These are phyloP conservation scores for Anabacerthia variegaticeps DNA, from an alignment of 2,797 vertebrate genomes.

Conservation along the genomic window DNA sequence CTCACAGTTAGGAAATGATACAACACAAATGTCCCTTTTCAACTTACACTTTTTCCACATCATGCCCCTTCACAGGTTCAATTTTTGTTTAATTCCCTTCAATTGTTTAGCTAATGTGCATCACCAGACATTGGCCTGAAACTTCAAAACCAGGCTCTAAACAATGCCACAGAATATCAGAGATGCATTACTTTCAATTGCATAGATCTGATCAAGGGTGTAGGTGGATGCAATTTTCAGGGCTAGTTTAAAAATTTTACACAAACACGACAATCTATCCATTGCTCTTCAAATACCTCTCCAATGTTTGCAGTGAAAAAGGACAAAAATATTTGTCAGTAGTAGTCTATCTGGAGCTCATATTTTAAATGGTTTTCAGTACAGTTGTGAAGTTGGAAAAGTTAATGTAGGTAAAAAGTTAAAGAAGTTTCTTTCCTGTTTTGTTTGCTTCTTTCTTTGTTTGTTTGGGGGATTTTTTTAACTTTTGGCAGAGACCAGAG, in stretches of 20 bases:
- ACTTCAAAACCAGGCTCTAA: background rate
- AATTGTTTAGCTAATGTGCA: background rate
- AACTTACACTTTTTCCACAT: background rate
- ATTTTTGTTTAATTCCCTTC: background rate
- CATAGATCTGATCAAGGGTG: background rate
- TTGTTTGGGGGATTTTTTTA: background rate
- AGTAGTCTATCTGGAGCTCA: background rate
- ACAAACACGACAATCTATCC: background rate
- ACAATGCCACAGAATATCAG: background rate
- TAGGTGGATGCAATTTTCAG: background rate
- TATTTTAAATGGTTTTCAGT: background rate
- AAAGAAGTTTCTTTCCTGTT: background rate
- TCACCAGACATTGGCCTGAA: background rate
- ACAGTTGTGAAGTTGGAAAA: background rate
- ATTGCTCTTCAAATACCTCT: background rate
- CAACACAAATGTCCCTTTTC: background rate
- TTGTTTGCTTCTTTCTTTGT: background rate
- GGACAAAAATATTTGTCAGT: background rate
- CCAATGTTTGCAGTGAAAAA: background rate
- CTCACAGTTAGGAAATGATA: background rate
- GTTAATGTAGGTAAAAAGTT: background rate
- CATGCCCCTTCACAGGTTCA: background rate
- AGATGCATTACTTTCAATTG: background rate
- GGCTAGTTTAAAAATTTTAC: background rate
- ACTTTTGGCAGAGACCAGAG: background rate